Conservation (phyloP, 1,140 invertebrate species). For the Calliopsis andreniformis region DNA sequence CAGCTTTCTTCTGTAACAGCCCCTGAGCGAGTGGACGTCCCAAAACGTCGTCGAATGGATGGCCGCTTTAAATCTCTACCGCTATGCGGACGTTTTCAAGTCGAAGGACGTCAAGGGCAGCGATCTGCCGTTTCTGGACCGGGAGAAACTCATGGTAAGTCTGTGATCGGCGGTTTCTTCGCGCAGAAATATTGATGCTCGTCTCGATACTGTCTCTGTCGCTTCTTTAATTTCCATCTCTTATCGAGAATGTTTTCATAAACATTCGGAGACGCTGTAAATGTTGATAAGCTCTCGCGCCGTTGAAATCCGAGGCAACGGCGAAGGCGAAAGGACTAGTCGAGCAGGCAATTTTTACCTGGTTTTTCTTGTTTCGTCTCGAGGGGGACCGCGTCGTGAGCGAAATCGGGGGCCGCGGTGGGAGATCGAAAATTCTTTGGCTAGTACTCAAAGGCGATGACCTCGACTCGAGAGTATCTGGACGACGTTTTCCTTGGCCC, state of each 20-base stretch:
- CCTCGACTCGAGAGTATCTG: slow-evolving; percentile 65
- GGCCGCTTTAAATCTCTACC: slow-evolving; percentile 87
- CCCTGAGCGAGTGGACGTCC: slow-evolving; percentile 86
- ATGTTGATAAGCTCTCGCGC: background rate
- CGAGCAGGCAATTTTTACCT: slow-evolving; percentile 15
- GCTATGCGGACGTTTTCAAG: slow-evolving; percentile 88
- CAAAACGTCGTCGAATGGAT: slow-evolving; percentile 89
- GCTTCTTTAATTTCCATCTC: background rate
- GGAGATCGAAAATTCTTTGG: slow-evolving; percentile 58
- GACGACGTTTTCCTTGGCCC: slow-evolving; percentile 67
- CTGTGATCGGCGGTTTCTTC: background rate
- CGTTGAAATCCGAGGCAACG: too few species aligned
- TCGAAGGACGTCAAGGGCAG: slow-evolving; percentile 87
- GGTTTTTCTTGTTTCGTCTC: slow-evolving; percentile 16
- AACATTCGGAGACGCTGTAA: background rate
- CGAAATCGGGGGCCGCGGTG: slow-evolving; percentile 18
- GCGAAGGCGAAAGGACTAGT: slow-evolving; percentile 1
- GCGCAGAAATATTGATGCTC: too few species aligned
- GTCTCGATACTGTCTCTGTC: background rate
- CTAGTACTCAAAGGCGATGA: slow-evolving; percentile 61
- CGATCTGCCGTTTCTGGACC: slow-evolving; percentile 85
- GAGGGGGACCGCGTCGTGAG: slow-evolving; percentile 20
- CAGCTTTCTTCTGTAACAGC: slow-evolving; percentile 81
- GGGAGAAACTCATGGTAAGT: slow-evolving; percentile 87
- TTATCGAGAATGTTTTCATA: background rate